Evolutionary conservation across 2,113 vertebrate species (phyloP), one percentile per base, ranked within the genome.

Genomic region (Ctenomys sociabilis): DNA sequence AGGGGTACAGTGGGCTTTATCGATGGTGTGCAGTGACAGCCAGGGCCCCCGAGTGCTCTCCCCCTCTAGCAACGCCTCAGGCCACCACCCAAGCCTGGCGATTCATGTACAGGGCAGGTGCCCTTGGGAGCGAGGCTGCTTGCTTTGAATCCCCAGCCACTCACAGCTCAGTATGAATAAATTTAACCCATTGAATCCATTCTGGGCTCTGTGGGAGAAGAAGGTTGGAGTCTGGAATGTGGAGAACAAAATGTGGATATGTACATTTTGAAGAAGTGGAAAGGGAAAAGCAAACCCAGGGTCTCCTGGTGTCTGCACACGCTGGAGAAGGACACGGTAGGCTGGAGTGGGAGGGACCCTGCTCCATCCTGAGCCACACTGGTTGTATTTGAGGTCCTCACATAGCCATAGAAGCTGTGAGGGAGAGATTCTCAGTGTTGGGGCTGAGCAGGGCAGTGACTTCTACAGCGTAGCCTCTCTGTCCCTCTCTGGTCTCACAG

Each of bases 61-160:
- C 12, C 49, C 49, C 12, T 49, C 32, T 1, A 35, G 61, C 49
- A 17, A 8, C 0, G 19, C 52, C 26, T 0, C 35, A 5, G 35
- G 28, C 68, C 13, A 0, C 21, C 7, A 16, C 37, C 3, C 24
- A 88, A 73, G n/a, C 3, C 61, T 59, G 40, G 14, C 37, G 35
- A 78, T 75, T 81, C 26, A 0, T 5, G 32, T 30, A 49, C 73
- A 93, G 37, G 35, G 63, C n/a, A 52, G 35, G 43, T n/a, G 52
- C 35, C 35, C 59, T 11, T 2, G 2, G 11, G 6, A 12, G 28
- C 45, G 45, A 5, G 13, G 14, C 7, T 3, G 28, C 24, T n/a
- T 49, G 5, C 16, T 61, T 16, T 45, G 14, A 86, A 45, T 52
- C 12, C 57, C 0, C 7, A 43, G 21, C n/a, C 83, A 40, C 21